phyloP scores from a whole-genome alignment of 1,140 invertebrate species.

The Drosophila guanche region DNA sequence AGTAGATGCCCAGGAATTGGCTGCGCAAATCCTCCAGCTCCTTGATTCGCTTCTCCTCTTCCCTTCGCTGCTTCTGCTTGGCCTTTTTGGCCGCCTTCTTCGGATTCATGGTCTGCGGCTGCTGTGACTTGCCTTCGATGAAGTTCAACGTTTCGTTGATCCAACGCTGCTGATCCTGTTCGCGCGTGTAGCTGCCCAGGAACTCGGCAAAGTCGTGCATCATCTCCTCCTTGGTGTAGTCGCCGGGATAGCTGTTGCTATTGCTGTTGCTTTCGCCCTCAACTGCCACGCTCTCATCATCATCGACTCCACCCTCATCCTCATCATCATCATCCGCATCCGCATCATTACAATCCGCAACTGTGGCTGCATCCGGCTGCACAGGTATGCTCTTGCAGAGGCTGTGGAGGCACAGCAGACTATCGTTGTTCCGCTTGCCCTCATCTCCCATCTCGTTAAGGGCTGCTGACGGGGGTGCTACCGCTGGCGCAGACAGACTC shows the following conservation, averaged over 20 bases:
- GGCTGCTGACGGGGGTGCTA: constrained; percentile 39
- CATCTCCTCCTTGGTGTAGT: constrained; percentile 71
- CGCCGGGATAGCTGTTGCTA: constrained; percentile 31
- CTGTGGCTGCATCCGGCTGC: constrained; percentile 56
- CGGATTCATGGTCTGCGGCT: constrained; percentile 72
- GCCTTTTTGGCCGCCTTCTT: constrained; percentile 83
- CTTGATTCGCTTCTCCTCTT: constrained; percentile 79
- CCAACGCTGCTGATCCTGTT: constrained; percentile 75
- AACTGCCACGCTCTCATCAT: constrained; percentile 34
- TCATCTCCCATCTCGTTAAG: constrained; percentile 50
- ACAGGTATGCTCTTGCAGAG: constrained; percentile 75
- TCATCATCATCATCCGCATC: constrained; percentile 21
- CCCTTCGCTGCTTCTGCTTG: constrained; percentile 80
- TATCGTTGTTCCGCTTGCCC: constrained; percentile 52
- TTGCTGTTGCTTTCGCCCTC: constrained; percentile 25
- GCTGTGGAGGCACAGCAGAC: constrained; percentile 70
- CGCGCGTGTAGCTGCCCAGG: constrained; percentile 70
- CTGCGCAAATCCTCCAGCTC: constrained; percentile 75
- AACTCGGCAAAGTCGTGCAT: constrained; percentile 79
- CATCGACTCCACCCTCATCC: neutral
- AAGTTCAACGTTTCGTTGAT: constrained; percentile 79
- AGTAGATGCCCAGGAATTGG: constrained; percentile 82
- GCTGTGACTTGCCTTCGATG: constrained; percentile 77
- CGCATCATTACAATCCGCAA: constrained; percentile 7
- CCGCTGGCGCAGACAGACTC: constrained; percentile 41